phyloP scores from a whole-genome alignment of 1,140 invertebrate genomes.

The Goniozus legneri region DNA sequence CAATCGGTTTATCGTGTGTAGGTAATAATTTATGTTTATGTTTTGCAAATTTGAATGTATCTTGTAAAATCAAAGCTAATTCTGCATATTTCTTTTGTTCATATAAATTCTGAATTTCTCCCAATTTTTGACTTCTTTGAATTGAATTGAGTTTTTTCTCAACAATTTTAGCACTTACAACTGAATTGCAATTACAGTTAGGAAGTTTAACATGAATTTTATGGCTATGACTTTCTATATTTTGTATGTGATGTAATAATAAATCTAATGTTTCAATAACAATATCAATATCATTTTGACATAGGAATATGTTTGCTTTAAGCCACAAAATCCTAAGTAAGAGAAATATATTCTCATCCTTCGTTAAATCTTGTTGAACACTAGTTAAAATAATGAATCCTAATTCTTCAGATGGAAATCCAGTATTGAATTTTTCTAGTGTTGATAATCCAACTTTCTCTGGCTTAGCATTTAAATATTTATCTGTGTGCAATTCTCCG shows the following conservation, averaged over 20 bases:
- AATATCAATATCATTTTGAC: constrained; percentile 51
- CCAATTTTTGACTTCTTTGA: constrained; percentile 56
- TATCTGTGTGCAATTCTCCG: constrained; percentile 62
- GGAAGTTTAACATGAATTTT: constrained; percentile 45
- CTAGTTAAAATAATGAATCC: constrained; percentile 50
- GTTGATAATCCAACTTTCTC: constrained; percentile 41
- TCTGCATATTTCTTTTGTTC: constrained; percentile 63
- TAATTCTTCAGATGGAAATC: constrained; percentile 46
- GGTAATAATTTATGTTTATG: constrained; percentile 35
- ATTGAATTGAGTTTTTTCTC: constrained; percentile 54
- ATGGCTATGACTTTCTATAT: constrained; percentile 33
- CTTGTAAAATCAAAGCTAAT: constrained; percentile 62
- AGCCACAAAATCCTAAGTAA: constrained; percentile 56
- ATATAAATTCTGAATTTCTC: constrained; percentile 59
- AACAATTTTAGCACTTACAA: constrained; percentile 45
- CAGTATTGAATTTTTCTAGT: constrained; percentile 39
- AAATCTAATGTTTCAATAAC: constrained; percentile 51
- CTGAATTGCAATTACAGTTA: constrained; percentile 55
- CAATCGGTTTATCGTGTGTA: constrained; percentile 35
- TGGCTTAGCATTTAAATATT: constrained; percentile 56
- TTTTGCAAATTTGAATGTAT: constrained; percentile 59
- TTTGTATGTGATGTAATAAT: constrained; percentile 44
- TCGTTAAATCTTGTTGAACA: constrained; percentile 44
- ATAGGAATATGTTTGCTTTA: constrained; percentile 54
- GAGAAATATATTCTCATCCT: constrained; percentile 43